A percentile compares a stretch with the other conserved stretches of the same genome.
Conservation (phyloP, 2,113 vertebrate species). For the Pseudorasbora parva region DNA sequence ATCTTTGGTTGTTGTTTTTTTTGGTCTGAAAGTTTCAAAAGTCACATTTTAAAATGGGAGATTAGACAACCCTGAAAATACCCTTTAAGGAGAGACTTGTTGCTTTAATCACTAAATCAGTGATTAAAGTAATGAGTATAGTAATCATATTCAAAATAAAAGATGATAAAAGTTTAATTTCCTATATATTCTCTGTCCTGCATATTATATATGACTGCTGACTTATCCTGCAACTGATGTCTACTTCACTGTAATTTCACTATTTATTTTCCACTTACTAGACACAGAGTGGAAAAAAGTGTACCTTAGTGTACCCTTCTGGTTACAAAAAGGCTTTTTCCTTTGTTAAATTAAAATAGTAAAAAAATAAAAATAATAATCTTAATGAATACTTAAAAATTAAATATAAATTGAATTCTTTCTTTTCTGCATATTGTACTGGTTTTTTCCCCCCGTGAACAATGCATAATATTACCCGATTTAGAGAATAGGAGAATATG, state of each 20-base stretch:
- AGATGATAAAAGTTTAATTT: background rate
- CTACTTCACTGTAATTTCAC: background rate
- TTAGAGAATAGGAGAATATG: background rate
- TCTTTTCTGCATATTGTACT: background rate
- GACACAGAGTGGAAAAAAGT: background rate
- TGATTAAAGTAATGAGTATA: background rate
- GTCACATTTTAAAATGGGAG: background rate
- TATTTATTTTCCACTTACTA: background rate
- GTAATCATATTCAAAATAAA: background rate
- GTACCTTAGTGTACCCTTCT: no score
- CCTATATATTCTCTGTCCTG: background rate
- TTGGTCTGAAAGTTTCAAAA: background rate
- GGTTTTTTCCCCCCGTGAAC: background rate
- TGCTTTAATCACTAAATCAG: background rate
- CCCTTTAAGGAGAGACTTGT: background rate
- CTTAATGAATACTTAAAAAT: background rate
- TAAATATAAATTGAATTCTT: background rate
- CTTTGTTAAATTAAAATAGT: background rate
- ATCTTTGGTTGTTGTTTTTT: background rate
- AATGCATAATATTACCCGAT: background rate
- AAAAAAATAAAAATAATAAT: no score
- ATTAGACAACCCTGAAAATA: background rate
- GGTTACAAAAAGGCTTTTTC: background rate
- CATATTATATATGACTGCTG: background rate
- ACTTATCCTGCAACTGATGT: background rate